Conservation (phyloP, 2,797 vertebrate species). For the Coregonus ussuriensis region DNA sequence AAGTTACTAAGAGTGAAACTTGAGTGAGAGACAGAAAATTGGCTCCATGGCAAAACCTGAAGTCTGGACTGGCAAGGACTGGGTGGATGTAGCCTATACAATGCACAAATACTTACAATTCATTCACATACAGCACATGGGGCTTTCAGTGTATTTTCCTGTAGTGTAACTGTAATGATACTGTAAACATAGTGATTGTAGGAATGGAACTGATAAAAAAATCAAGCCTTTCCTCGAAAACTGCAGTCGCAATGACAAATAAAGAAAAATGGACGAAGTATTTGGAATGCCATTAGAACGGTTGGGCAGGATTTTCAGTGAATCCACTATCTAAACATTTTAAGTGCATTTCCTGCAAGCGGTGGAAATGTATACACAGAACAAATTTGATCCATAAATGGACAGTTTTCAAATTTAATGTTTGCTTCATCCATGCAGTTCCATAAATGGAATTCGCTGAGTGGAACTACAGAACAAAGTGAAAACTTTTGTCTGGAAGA, state of each 20-base stretch:
- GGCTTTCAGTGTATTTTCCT: not conserved
- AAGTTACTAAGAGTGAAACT: not conserved
- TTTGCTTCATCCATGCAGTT: conserved; percentile 63
- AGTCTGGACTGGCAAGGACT: not conserved
- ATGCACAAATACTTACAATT: not conserved
- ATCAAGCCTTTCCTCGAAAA: not conserved
- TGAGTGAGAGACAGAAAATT: not conserved
- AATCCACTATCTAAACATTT: conserved; percentile 62
- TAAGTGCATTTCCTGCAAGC: conserved; percentile 50
- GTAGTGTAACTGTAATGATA: not conserved
- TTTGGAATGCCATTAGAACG: not conserved
- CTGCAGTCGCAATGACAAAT: not conserved
- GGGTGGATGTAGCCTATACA: not conserved
- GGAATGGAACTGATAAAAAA: conserved; percentile 13
- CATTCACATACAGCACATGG: not conserved
- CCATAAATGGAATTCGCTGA: conserved; percentile 69
- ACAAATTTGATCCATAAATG: conserved; percentile 79
- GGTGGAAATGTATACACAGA: conserved; percentile 71
- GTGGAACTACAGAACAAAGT: conserved; percentile 54
- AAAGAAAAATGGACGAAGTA: not conserved
- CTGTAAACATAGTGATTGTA: not conserved
- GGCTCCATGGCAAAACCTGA: not conserved
- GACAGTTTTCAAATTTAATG: conserved; percentile 75
- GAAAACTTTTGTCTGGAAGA: conserved; percentile 35
- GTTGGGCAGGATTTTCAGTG: not conserved